Evolutionary conservation across 2,797 vertebrate species (phyloP).

Genomic region (Sebastes miniatus): DNA sequence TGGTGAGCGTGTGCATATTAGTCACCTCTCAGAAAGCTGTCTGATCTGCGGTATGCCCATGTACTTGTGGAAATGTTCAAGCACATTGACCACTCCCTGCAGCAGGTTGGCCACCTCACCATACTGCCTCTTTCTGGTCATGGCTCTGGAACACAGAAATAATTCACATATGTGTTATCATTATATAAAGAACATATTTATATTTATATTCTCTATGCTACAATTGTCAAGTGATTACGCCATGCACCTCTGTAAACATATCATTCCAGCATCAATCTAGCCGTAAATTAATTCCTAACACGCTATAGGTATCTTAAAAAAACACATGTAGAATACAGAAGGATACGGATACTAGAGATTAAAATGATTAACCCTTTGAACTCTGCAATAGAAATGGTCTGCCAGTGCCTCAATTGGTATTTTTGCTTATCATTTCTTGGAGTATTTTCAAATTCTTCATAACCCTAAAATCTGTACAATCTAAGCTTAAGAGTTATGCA

Average conservation of each 20-base stretch:
- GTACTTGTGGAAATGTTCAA: conserved; percentile 98
- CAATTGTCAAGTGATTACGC: neutral
- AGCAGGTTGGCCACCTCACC: conserved; percentile 98
- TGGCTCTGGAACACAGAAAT: conserved; percentile 83
- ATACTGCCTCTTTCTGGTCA: conserved; percentile 97
- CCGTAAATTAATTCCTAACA: neutral
- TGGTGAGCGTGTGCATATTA: neutral
- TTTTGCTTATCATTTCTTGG: too few relatives aligned
- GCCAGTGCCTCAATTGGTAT: too few relatives aligned
- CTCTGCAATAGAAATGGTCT: too few relatives aligned
- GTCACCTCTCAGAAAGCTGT: conserved; percentile 96
- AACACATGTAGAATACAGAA: neutral
- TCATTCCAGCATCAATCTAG: neutral
- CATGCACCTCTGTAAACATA: neutral
- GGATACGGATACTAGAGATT: neutral
- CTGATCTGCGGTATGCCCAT: conserved; percentile 98
- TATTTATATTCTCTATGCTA: neutral
- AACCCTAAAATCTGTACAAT: too few relatives aligned
- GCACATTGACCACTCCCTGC: conserved; percentile 96
- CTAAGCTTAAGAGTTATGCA: too few relatives aligned
- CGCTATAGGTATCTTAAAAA: neutral
- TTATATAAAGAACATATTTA: neutral
- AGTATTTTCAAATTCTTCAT: too few relatives aligned
- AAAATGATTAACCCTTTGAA: neutral
- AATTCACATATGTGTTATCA: neutral